These are phyloP conservation scores for Parauchenoglanis ngamensis DNA, from an alignment of 2,797 vertebrate genomes.

Conservation along the genomic window DNA sequence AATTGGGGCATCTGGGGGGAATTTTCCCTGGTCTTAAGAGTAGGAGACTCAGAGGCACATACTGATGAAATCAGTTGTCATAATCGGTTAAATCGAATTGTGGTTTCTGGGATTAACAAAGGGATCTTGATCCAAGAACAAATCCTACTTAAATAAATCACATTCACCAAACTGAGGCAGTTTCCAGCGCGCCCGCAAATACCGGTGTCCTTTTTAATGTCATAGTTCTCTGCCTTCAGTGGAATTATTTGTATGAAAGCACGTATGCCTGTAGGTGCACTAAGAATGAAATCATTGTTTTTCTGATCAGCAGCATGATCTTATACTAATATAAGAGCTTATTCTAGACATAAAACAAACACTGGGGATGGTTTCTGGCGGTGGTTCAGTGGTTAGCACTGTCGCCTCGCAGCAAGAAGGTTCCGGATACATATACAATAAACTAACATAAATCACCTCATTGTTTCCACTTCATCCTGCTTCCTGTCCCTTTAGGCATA, in stretches of 20 bases:
- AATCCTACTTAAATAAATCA: constrained; percentile 15
- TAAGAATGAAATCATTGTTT: not conserved
- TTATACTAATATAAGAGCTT: not conserved
- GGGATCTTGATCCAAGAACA: not conserved
- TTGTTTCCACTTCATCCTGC: not conserved
- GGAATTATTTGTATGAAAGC: not conserved
- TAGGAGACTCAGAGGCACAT: not conserved
- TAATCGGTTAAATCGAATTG: not conserved
- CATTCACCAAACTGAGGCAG: not conserved
- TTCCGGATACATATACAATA: not conserved
- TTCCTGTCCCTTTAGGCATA: not conserved
- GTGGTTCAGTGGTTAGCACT: too few relatives aligned
- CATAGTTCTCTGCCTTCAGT: not conserved
- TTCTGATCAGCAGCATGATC: not conserved
- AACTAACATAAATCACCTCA: not conserved
- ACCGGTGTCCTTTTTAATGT: not conserved
- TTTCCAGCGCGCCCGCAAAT: not conserved
- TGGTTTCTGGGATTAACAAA: not conserved
- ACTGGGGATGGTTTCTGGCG: not conserved
- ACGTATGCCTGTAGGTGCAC: not conserved
- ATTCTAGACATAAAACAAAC: not conserved
- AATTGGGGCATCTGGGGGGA: not conserved
- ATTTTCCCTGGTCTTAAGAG: not conserved
- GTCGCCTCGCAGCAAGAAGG: too few relatives aligned
- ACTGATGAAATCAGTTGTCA: constrained; percentile 12